Evolutionary conservation across 2,888 invertebrate genomes (phyloP), one percentile per base, ranked within the genome.

Genomic region (Lypha dubia): DNA sequence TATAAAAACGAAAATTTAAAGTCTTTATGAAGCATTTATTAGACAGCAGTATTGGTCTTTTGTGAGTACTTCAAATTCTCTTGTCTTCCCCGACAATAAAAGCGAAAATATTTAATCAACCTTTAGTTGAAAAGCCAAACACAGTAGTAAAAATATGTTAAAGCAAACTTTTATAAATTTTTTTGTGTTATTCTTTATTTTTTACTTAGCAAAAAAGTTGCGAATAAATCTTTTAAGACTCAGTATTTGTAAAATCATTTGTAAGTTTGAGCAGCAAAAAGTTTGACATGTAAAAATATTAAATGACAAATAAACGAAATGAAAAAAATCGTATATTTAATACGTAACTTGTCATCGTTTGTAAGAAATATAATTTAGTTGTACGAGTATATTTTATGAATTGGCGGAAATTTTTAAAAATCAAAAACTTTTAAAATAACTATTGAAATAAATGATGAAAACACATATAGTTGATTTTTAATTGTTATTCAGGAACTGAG

Each of bases 211-310:
- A 46, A 80, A 71, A 80, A 84, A 80, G 76, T 84, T 80, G 76
- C 46, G 67, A 84, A 80, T 71, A 84, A 84, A 76, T 80, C 84
- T 84, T 80, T 80, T 80, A 71, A 80, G 80, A 73, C 80, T 80
- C 84, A 80, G 76, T 79, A 75, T 79, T 71, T 71, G 51, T 32
- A 79, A 83, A 75, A 79, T 80, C 75, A 71, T 79, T 83, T 79
- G 65, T 53, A 79, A 79, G 51, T 60, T 62, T 49, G 28, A 71
- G 28, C 51, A 62, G 51, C 51, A 71, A 60, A 60, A 84, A 79
- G 70, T 84, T 84, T 73, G 60, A 24, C 60, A 74, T 76, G 22
- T 65, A 71, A 44, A 65, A 58, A 70, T 75, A 63, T 75, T 63
- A 6, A 28, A 68, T 53, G 5, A 6, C 5, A 13, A 15, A 1